These are phyloP conservation scores for Channa striata DNA, from an alignment of 2,797 vertebrate species.

Conservation along the genomic window DNA sequence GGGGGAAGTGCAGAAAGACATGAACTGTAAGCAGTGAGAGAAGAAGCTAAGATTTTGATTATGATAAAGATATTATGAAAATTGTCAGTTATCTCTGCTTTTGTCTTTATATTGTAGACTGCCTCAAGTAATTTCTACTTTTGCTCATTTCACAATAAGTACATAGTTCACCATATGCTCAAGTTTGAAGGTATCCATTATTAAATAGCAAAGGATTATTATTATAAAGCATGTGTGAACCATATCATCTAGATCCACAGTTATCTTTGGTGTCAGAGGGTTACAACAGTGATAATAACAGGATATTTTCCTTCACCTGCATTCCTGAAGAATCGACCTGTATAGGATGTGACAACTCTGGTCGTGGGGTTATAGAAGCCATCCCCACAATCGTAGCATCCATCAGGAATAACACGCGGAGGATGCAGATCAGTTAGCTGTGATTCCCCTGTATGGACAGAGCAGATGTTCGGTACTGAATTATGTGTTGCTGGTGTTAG, in stretches of 20 bases:
- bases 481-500: background rate
- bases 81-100: slow-evolving; percentile 6
- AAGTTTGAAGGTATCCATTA: slow-evolving; percentile 1
- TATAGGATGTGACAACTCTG: slow-evolving; percentile 87
- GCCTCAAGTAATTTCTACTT: background rate
- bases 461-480: background rate
- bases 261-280: slow-evolving; percentile 7
- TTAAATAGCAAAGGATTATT: slow-evolving; percentile 7
- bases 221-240: slow-evolving; percentile 14
- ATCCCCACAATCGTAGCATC: slow-evolving; percentile 93
- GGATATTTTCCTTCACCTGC: slow-evolving; percentile 85
- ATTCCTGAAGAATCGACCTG: slow-evolving; percentile 87
- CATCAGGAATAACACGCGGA: slow-evolving; percentile 85
- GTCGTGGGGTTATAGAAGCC: slow-evolving; percentile 92
- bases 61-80: slow-evolving; percentile 25
- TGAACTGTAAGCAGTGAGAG: slow-evolving; percentile 9
- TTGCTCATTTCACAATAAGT: slow-evolving; percentile 3
- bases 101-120: background rate
- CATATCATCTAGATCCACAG: background rate
- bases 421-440: slow-evolving; percentile 90
- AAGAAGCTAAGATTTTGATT: slow-evolving; percentile 2
- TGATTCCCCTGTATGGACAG: slow-evolving; percentile 84
- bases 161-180: background rate
- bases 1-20: slow-evolving; percentile 34
- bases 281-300: slow-evolving; percentile 16